Base-by-base conservation (phyloP, 1,140 invertebrate species). In the Drosophila navojoa region DNA sequence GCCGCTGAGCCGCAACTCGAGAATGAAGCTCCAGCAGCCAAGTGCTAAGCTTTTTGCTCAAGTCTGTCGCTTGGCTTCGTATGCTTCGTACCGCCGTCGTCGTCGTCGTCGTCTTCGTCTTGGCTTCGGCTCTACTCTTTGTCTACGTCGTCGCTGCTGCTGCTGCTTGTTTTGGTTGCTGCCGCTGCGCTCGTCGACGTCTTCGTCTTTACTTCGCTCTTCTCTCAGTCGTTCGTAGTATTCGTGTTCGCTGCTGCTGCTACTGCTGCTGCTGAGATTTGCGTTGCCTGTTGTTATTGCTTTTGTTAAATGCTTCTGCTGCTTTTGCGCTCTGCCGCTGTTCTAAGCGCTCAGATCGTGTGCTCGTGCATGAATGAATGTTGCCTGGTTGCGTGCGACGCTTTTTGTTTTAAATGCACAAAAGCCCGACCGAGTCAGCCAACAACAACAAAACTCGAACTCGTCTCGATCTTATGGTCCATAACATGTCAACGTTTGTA, bases 301-400 rank as follows among this genome's bases (percentile, higher is more conserved):
- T 64, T 35, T 64, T 38, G 55, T 54, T 73, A 55, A 58, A 58
- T 62, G 62, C 61, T 64, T 64, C 61, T 69, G 44, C 49, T 45
- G 54, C 44, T 69, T 22, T 62, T 53, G 16, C 69, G 62, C 62
- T 82, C 54, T 69, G 77, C 69, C 74, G 62, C 58, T 78, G 76
- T 90, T 87, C 77, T 87, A 89, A 87, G 79, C 79, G 73, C 84
- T 87, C 77, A 74, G 71, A 79, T 66, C 71, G 73, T 77, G 49
- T 77, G 75, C 77, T 79, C 76, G 85, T 53, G 70, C 74, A 77
- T 89, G 84, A 87, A 87, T 87, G 84, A 87, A 77, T 87, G 76
- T 69, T 71, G 67, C 38, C 54, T 67, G 76, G 50, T 58, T 79
- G 69, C 32, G 71, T 69, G 58, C 72, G 47, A 49, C 38, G 72